phyloP scores from a whole-genome alignment of 2,113 vertebrate genomes.

The Solea senegalensis region DNA sequence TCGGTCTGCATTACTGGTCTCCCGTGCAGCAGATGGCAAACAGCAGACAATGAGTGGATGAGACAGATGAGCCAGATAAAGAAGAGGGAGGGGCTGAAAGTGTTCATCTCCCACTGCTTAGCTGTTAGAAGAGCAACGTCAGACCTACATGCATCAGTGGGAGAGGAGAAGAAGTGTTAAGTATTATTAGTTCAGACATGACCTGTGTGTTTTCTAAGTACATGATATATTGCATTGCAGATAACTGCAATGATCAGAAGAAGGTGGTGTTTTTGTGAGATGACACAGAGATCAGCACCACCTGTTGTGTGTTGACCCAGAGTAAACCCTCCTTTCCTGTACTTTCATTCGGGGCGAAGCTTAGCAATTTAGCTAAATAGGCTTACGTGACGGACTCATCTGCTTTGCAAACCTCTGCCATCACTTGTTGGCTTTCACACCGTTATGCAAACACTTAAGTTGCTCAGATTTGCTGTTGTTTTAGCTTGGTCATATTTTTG shows the following conservation, averaged over 20 bases:
- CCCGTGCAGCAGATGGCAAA: conserved; percentile 67
- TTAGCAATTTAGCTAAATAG: conserved; percentile 73
- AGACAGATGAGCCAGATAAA: conserved; percentile 61
- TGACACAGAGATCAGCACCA: conserved; percentile 26
- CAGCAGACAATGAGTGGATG: conserved; percentile 63
- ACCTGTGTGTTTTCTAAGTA: not conserved
- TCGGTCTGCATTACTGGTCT: conserved; percentile 44
- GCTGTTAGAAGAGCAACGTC: not conserved
- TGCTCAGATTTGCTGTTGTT: conserved; percentile 27
- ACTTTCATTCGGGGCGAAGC: conserved; percentile 68
- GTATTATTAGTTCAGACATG: not conserved
- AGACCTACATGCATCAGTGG: conserved; percentile 8
- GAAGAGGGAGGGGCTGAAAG: conserved; percentile 31
- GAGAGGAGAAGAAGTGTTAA: not conserved
- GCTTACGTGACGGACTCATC: conserved; percentile 71
- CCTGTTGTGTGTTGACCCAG: conserved; percentile 53
- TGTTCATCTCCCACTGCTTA: conserved; percentile 45
- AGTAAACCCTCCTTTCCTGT: conserved; percentile 44
- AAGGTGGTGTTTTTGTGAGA: not conserved
- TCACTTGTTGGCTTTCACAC: conserved; percentile 39
- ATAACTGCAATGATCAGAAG: not conserved
- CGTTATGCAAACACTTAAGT: conserved; percentile 50
- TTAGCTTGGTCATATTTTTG: conserved; percentile 16
- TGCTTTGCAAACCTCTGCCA: conserved; percentile 45
- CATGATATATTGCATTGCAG: not conserved